phyloP scores from a whole-genome alignment of 2,888 invertebrate species.

The Amphiduros pacificus region DNA sequence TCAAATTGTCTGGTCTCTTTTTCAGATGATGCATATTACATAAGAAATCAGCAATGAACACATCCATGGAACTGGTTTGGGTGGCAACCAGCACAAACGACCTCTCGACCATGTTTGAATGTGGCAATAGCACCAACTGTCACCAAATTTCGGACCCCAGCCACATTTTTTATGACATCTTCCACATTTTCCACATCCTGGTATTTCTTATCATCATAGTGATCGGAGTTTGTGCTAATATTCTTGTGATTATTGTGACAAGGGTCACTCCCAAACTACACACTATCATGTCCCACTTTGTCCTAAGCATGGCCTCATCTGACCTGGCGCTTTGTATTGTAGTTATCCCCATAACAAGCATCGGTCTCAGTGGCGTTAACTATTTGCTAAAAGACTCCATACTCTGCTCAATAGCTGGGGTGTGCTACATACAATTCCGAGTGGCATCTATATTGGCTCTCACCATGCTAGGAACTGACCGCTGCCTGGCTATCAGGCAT shows the following conservation, averaged over 20 bases:
- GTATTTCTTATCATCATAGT: not conserved
- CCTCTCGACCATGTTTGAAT: no score
- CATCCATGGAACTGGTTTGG: no score
- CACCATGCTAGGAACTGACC: not conserved
- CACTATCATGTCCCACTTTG: conserved; percentile 1
- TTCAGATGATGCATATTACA: no score
- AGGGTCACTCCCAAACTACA: not conserved
- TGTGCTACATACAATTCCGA: not conserved
- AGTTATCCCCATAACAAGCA: not conserved
- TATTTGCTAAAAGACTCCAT: not conserved
- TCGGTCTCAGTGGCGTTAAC: not conserved
- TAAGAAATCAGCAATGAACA: no score
- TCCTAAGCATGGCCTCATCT: not conserved
- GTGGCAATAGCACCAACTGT: no score
- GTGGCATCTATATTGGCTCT: not conserved
- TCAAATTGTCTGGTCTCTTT: no score
- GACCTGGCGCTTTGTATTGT: conserved; percentile 6
- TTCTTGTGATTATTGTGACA: not conserved
- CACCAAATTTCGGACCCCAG: no score
- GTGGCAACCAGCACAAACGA: no score
- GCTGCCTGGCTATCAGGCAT: conserved; percentile 7
- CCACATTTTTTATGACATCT: no score
- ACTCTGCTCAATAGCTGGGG: not conserved
- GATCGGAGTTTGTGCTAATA: conserved; percentile 1
- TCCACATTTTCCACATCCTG: not conserved